phyloP scores from a whole-genome alignment of 2,797 vertebrate species.

The Spatula clypeata region DNA sequence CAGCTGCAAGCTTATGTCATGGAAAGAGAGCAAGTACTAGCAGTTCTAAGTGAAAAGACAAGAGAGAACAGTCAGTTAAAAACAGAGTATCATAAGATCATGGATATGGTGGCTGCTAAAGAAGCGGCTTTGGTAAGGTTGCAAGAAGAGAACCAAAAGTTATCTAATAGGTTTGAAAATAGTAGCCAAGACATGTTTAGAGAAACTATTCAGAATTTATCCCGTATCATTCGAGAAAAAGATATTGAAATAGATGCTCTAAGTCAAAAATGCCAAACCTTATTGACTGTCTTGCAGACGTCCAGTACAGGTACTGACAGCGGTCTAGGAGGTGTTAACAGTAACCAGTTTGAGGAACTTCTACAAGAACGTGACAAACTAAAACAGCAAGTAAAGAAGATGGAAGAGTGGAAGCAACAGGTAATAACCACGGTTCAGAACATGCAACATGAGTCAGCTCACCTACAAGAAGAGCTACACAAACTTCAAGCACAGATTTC shows the following conservation, averaged over 20 bases:
- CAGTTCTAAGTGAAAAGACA: conserved; percentile 95
- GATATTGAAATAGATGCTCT: conserved; percentile 98
- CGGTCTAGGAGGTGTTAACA: conserved; percentile 89
- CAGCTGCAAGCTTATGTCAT: conserved; percentile 92
- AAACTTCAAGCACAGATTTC: conserved; percentile 92
- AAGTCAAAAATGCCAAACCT: conserved; percentile 97
- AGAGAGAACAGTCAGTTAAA: conserved; percentile 96
- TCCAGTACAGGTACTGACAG: conserved; percentile 79
- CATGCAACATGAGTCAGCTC: conserved; percentile 97
- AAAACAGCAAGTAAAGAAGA: conserved; percentile 98
- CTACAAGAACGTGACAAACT: conserved; percentile 94
- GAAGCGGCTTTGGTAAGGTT: conserved; percentile 93
- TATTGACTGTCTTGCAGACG: conserved; percentile 93
- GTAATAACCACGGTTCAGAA: conserved; percentile 98
- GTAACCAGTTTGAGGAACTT: conserved; percentile 97
- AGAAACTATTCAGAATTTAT: conserved; percentile 98
- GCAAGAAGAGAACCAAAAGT: conserved; percentile 94
- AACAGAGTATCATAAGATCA: conserved; percentile 93
- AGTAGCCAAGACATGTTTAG: conserved; percentile 97
- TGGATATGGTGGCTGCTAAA: conserved; percentile 95
- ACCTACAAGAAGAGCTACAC: conserved; percentile 95
- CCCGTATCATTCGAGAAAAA: conserved; percentile 97
- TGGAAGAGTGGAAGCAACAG: conserved; percentile 99
- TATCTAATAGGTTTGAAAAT: conserved; percentile 89
- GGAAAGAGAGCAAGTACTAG: conserved; percentile 94